These are phyloP conservation scores for Fistularia tabacaria DNA, from an alignment of 2,797 vertebrate species.

Conservation along the genomic window DNA sequence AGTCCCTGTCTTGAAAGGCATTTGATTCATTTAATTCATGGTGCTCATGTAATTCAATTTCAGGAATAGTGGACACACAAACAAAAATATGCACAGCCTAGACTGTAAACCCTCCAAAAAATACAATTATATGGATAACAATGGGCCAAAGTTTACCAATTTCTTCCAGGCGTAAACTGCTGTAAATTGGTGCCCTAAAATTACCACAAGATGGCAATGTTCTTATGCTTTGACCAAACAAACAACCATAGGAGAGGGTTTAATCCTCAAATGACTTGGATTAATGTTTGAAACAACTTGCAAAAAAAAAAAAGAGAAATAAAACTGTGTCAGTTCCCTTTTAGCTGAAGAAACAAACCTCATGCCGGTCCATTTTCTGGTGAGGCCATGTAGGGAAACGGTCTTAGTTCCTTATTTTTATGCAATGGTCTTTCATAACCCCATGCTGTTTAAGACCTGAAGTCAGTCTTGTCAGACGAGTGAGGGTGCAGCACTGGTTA, in stretches of 20 bases:
- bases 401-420: slow-evolving; percentile 57
- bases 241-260: slow-evolving; percentile 30
- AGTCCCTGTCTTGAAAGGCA: too few relatives aligned
- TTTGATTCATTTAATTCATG: too few relatives aligned
- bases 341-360: slow-evolving; percentile 19
- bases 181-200: slow-evolving; percentile 33
- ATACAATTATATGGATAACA: too few relatives aligned
- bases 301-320: slow-evolving; percentile 59
- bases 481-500: slow-evolving; percentile 11
- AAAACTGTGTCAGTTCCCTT: slow-evolving; percentile 66
- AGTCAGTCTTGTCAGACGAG: slow-evolving; percentile 55
- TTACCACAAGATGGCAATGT: slow-evolving; percentile 80
- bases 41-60: too few relatives aligned
- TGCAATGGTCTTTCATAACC: slow-evolving; percentile 20
- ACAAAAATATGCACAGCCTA: too few relatives aligned
- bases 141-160: neutral
- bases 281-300: slow-evolving; percentile 46
- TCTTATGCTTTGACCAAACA: slow-evolving; percentile 58
- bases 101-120: too few relatives aligned
- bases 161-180: slow-evolving; percentile 25
- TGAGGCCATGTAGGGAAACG: slow-evolving; percentile 40
- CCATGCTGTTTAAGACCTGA: slow-evolving; percentile 41
- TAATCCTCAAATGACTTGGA: slow-evolving; percentile 50
- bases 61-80: too few relatives aligned
- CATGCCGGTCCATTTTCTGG: slow-evolving; percentile 22